Evolutionary conservation across 2,113 vertebrate species (phyloP), one percentile per base, ranked within the genome.

Genomic region (Uria aalge): DNA sequence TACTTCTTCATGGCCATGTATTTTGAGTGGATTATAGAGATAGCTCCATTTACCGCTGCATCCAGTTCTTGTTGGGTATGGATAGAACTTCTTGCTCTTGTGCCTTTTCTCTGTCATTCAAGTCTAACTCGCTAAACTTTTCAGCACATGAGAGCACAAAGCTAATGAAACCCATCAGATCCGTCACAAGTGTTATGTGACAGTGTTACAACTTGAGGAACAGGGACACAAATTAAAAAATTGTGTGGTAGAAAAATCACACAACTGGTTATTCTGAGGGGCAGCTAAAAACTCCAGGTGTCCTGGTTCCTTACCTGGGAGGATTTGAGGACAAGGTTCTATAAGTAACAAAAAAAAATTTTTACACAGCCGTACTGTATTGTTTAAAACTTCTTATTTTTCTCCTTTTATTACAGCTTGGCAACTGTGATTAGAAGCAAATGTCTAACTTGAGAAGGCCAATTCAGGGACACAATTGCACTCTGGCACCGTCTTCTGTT

Each of bases 341-440:
- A 0, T 12, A 48, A 45, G 8, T 50, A 52, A 59, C 86, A 59
- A 19, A 87, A 76, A 45, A 21, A 45, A 19, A 5, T 22, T 36
- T 63, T 87, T 62, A 56, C 15, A 3, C 2, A 6, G 38, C 15
- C 2, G 0, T 24, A 5, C 12, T 64, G 11, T 15, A n/a, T 21
- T 78, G 22, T 69, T 93, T 73, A 53, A 90, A 91, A 69, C 8
- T 32, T 60, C 48, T 78, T 56, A 40, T 48, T 87, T 91, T 78
- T 67, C 38, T 64, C 16, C 11, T 71, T 79, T 47, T 85, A 30
- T 77, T 82, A 41, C 48, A 90, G 71, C 69, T 85, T 93, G 78
- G 86, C 53, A 79, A 19, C 27, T 73, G 45, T 85, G 55, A 83
- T 92, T 69, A 76, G 67, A 85, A 92, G 34, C 48, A 85, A 92